These are phyloP conservation scores for Parapristionchus giblindavisi DNA, from an alignment of 2,888 invertebrate genomes.

Conservation along the genomic window DNA sequence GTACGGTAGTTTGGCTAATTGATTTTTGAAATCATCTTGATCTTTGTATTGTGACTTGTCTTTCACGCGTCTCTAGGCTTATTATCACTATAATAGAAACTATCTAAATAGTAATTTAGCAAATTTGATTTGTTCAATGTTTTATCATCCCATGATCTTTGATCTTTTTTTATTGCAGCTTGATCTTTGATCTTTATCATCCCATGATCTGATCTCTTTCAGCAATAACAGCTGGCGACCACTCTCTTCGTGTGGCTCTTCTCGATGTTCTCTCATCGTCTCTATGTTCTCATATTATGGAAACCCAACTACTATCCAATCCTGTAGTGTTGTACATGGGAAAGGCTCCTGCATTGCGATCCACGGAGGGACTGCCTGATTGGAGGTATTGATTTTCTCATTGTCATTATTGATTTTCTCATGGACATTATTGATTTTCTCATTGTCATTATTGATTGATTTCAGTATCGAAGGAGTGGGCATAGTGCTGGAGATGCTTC, in stretches of 20 bases:
- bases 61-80: too few relatives aligned
- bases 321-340: constrained; percentile 55
- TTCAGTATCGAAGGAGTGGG: constrained; percentile 56
- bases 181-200: not conserved
- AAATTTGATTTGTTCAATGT: too few relatives aligned
- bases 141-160: too few relatives aligned
- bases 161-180: not conserved
- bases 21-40: too few relatives aligned
- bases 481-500: constrained; percentile 59
- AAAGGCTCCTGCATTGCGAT: constrained; percentile 46
- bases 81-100: too few relatives aligned
- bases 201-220: not conserved
- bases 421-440: not conserved
- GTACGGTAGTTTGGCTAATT: too few relatives aligned
- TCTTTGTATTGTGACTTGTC: too few relatives aligned
- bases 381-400: constrained; percentile 50
- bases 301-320: constrained; percentile 58
- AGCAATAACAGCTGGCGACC: constrained; percentile 50
- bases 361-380: constrained; percentile 46
- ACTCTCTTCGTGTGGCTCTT: constrained; percentile 54
- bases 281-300: constrained; percentile 60
- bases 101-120: too few relatives aligned
- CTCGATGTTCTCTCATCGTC: constrained; percentile 50
- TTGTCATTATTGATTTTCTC: not conserved
- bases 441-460: not conserved